A percentile compares a stretch with the other conserved stretches of the same genome.
These are phyloP conservation scores for Maniola jurtina DNA, from an alignment of 1,140 invertebrate species.

Conservation along the genomic window DNA sequence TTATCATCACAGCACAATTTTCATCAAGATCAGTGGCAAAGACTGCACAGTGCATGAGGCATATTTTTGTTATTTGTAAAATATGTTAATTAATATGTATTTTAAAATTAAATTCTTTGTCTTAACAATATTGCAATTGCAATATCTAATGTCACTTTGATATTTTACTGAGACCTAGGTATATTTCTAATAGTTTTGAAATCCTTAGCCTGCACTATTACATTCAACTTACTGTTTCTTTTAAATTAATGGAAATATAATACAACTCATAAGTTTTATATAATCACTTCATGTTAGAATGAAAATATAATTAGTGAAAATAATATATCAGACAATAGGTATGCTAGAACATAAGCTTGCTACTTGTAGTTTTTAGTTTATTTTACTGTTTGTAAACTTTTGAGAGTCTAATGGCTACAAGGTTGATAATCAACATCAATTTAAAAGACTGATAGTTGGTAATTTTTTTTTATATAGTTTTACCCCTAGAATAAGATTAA, in stretches of 20 bases:
- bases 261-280: constrained; percentile 14
- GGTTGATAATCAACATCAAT: constrained; percentile 79
- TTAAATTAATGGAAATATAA: background rate
- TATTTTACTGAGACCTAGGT: background rate
- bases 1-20: constrained; percentile 19
- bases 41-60: background rate
- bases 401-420: constrained; percentile 73
- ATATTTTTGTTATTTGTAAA: constrained; percentile 1
- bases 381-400: constrained; percentile 74
- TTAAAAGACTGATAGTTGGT: constrained; percentile 80
- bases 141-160: constrained; percentile 1
- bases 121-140: constrained; percentile 3
- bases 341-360: constrained; percentile 55
- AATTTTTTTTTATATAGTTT: constrained; percentile 79
- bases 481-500: constrained; percentile 74
- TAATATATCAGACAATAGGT: constrained; percentile 61
- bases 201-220: too few relatives aligned
- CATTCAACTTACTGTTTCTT: background rate
- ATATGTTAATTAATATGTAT: background rate
- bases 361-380: constrained; percentile 35
- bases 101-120: background rate
- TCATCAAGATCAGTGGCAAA: background rate
- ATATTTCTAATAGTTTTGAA: too few relatives aligned
- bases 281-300: constrained; percentile 29
- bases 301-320: constrained; percentile 30